Evolutionary conservation across 1,140 invertebrate species (phyloP), one percentile per base, ranked within the genome.

Genomic region (Hormaphis cornu): DNA sequence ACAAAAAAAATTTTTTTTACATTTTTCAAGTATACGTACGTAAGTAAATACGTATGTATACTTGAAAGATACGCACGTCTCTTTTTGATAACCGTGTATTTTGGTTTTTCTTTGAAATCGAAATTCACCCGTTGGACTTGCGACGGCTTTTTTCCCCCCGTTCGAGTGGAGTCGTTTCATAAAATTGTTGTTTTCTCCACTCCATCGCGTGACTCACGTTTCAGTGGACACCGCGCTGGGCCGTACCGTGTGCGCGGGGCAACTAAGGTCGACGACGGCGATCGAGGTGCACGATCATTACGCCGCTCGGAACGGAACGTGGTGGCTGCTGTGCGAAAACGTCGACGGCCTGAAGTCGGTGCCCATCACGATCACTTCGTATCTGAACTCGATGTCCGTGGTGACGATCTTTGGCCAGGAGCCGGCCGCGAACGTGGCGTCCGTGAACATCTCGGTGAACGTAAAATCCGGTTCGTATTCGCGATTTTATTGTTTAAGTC

Each of bases 211-310:
- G n/a, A n/a, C n/a, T n/a, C n/a, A n/a, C n/a, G 18, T 69, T 56
- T 0, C 35, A 71, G 70, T 71, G 54, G 70, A 63, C 28, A 63
- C 30, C 1, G 4, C 50, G 10, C 30, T 58, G 48, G 59, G 70
- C 18, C 46, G 20, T 61, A 70, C 58, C 2, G 26, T 71, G 1
- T 72, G 69, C 24, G 48, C 69, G 37, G 37, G 79, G 1, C 77
- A 76, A 1, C 76, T n/a, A n/a, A 75, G 50, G 14, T 56, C 22
- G 79, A 80, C 0, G 75, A 50, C 61, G 1, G 28, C 79, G 69
- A 79, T 85, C n/a, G 82, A 85, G 77, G 81, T 85, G 14, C 80
- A 79, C 69, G 86, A 88, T 76, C 85, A 82, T 69, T 87, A 87
- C 75, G 83, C 83, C 0, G 85, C 85, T 70, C 77, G 78, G 58